Evolutionary conservation across 2,113 vertebrate genomes (phyloP), one percentile per base, ranked within the genome.

Genomic region (Sciurus niger): DNA sequence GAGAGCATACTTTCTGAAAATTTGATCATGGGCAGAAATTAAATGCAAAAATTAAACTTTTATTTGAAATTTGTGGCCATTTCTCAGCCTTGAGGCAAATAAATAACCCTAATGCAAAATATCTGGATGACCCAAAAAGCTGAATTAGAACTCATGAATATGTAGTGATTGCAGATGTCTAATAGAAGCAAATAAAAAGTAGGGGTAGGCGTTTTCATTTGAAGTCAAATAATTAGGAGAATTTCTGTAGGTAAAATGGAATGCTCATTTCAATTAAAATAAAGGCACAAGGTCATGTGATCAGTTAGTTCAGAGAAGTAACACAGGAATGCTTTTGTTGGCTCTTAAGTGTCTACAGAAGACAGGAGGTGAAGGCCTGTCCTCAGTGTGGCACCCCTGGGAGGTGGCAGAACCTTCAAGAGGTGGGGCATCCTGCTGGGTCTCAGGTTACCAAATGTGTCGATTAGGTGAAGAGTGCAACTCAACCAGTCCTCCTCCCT

Each of bases 391-490:
- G 22, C 14, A n/a, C 40, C 9, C 1, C 46, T n/a, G 34, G 63
- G 20, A 53, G 51, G 34, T 40, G 46, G 22, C 6, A 25, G 37
- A 40, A 11, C 14, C 14, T 87, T 58, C 8, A 58, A 4, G 22
- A 28, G 4, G 5, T 43, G 68, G 34, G 16, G n/a, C 14, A 24
- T 53, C 3, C 25, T 22, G 40, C 1, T 1, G 32, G 40, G 28
- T 10, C 4, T 32, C 40, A 43, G 2, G 6, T 65, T 10, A 32
- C 8, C 30, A 40, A 18, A 9, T 46, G 16, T 65, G 28, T 46
- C 16, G 12, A 40, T 8, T 11, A 8, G 32, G 17, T 37, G 37
- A 1, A 9, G 1, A 20, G 28, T 2, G 10, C 11, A 18, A 40
- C 4, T 2, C 16, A 2, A 17, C 16, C 30, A 8, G 4, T 34